Base-by-base conservation (phyloP, 2,888 invertebrate species). In the Pristionchus entomophagus region DNA sequence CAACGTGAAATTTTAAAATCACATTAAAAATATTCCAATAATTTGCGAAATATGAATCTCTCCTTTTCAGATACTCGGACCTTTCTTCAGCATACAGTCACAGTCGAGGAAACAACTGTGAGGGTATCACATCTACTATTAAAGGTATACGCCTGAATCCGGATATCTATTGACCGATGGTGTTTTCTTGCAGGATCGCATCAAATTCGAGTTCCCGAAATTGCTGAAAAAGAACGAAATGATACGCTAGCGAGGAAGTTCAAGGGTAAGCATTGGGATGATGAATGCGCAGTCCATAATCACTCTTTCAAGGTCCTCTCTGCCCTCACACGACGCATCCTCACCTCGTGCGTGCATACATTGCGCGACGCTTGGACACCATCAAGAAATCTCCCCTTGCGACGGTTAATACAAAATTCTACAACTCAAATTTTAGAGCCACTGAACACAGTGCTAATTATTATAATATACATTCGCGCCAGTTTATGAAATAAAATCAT, bases 331-430 rank as follows among this genome's bases (percentile, higher is more conserved):
- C 51, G 41, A 85, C 85, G 0, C 73, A 73, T 38, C 85, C 85
- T 22, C 85, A 85, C 41, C 32, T 77, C 17, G 89, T 91, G 32
- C 87, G 88, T 3, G 88, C 92, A 12, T 93, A 92, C 83, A 90
- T 93, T 65, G 89, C 92, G 84, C 86, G 91, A 19, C 93, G 93
- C 84, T 91, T 93, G 32, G 88, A 89, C 22, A 82, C 89, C 10
- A 89, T 93, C 26, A 88, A 12, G 0, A 26, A 51, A 22, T n/a
- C n/a, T n/a, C n/a, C n/a, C n/a, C n/a, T n/a, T n/a, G n/a, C n/a
- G n/a, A n/a, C n/a, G n/a, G n/a, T n/a, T n/a, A n/a, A n/a, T n/a
- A n/a, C n/a, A n/a, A n/a, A n/a, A n/a, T n/a, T n/a, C n/a, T n/a
- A n/a, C n/a, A n/a, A n/a, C n/a, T n/a, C n/a, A n/a, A n/a, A n/a